Evolutionary conservation across 2,113 vertebrate species (phyloP).

Genomic region (Ginglymostoma cirratum): DNA sequence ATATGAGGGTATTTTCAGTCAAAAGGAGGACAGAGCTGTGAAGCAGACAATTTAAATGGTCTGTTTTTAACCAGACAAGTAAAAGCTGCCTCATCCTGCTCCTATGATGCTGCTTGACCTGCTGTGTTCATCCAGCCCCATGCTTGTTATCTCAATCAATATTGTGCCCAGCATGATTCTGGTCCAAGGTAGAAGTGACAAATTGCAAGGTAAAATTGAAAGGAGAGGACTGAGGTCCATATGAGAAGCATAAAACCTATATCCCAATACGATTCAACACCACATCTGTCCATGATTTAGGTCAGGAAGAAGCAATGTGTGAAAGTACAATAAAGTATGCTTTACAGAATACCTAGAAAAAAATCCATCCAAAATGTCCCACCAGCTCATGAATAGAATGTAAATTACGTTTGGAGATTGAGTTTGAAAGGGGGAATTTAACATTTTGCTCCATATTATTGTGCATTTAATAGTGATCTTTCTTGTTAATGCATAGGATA

Average conservation of each 20-base stretch:
- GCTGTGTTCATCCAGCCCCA: no score
- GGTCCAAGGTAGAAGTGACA: neutral
- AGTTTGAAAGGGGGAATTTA: neutral
- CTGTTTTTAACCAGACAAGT: neutral
- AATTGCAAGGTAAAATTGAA: neutral
- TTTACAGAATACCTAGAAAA: neutral
- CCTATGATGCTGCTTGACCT: no score
- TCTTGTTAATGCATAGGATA: no score
- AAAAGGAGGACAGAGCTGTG: neutral
- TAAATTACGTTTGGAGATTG: neutral
- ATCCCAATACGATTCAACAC: neutral
- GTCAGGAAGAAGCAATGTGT: neutral
- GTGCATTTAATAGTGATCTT: neutral
- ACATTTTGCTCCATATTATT: neutral
- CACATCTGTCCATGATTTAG: neutral
- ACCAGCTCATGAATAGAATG: neutral
- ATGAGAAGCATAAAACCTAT: neutral
- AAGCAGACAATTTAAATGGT: neutral
- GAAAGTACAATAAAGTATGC: neutral
- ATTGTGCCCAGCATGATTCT: neutral
- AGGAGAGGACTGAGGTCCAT: neutral
- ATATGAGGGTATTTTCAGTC: neutral
- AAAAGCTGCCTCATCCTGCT: neutral
- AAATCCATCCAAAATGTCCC: neutral
- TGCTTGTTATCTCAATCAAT: no score